phyloP scores from a whole-genome alignment of 2,888 invertebrate species.

The Acrobasis repandana region DNA sequence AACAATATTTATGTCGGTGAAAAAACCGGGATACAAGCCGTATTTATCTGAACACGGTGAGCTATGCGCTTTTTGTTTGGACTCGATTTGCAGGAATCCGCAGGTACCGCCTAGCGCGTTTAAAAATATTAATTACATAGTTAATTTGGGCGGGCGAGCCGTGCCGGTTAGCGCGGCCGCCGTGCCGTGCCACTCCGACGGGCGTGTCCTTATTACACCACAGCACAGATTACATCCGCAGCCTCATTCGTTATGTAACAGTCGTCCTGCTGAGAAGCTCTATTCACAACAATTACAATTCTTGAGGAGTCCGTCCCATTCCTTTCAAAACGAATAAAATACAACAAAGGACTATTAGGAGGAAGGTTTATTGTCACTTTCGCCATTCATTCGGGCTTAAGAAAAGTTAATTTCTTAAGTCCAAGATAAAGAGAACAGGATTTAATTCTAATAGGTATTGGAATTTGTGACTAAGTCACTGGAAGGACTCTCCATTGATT shows the following conservation, averaged over 20 bases:
- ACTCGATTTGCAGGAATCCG: slow-evolving; percentile 73
- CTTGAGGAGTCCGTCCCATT: neutral
- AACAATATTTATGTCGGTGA: slow-evolving; percentile 80
- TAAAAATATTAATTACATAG: slow-evolving; percentile 69
- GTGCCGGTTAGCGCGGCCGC: slow-evolving; percentile 36
- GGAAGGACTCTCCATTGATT: no score
- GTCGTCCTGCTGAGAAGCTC: slow-evolving; percentile 14
- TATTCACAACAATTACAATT: slow-evolving; percentile 13
- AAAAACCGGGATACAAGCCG: slow-evolving; percentile 73
- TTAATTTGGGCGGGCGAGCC: slow-evolving; percentile 63
- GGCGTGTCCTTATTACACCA: neutral
- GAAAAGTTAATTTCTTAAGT: no score
- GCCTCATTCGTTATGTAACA: slow-evolving; percentile 15
- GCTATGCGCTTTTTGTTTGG: slow-evolving; percentile 73
- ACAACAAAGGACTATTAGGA: slow-evolving; percentile 8
- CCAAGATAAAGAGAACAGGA: neutral
- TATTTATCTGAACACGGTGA: slow-evolving; percentile 74
- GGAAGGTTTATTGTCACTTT: neutral
- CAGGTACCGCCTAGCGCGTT: slow-evolving; percentile 63
- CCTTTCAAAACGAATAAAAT: neutral
- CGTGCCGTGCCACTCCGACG: slow-evolving; percentile 29
- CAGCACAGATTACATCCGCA: slow-evolving; percentile 10
- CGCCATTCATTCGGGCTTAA: neutral
- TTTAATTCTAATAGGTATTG: neutral
- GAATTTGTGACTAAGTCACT: no score